Evolutionary conservation across 1,140 invertebrate species (phyloP), one percentile per base, ranked within the genome.

Genomic region (Drosophila virilis): DNA sequence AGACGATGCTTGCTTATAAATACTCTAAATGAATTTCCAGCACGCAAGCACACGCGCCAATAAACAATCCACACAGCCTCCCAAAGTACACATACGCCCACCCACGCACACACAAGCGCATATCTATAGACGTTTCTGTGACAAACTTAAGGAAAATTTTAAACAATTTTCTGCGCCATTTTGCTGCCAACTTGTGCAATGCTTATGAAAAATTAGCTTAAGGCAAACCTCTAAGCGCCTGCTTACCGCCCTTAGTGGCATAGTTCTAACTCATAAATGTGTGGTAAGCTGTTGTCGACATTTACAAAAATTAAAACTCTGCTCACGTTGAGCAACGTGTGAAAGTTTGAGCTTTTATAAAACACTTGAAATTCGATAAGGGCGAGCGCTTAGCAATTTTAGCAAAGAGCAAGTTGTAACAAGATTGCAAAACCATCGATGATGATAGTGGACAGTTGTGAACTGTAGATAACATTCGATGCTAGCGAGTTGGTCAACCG

Each of bases 21-120:
- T 86, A 80, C 83, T 74, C 76, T 88, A 86, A 86, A 86, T 86
- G 83, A 86, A 86, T 86, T 86, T 88, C 83, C 88, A 88, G 83
- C 83, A 86, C 83, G 83, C 83, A 79, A 88, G 79, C 83, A 86
- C 83, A 86, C 76, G 83, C 83, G 76, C 73, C 83, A 83, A 78
- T 74, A 80, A 83, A 59, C 72, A 73, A 45, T 52, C 57, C 55
- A 59, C 43, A 45, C 42, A 59, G 15, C 48, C 40, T 37, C 2
- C 45, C 32, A 28, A 74, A 35, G 42, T 13, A 69, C 43, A 38
- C 43, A 45, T 54, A 40, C 67, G 37, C 37, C 54, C 37, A 42
- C 46, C 42, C 60, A 28, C 60, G 48, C 22, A 22, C 22, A 22
- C 22, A 22, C 3, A 22, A 22, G 22, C 22, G 22, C 46, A 66